These are phyloP conservation scores for Panzeria rudis DNA, from an alignment of 2,888 invertebrate species.

Conservation along the genomic window DNA sequence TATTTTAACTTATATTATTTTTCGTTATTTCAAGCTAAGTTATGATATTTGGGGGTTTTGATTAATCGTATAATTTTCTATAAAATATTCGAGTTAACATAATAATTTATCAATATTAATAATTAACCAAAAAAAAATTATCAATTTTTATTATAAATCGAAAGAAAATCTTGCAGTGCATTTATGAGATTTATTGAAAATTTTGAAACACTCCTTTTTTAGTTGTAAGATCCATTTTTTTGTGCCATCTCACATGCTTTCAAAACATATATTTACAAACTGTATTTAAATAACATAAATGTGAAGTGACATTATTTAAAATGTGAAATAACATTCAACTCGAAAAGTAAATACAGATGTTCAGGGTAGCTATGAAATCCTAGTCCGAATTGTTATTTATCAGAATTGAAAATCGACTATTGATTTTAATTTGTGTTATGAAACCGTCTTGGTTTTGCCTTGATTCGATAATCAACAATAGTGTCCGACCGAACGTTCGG, in stretches of 20 bases:
- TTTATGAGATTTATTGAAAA: background rate
- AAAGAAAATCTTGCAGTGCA: background rate
- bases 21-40: constrained; percentile 27
- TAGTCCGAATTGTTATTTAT: too few species aligned
- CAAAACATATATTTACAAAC: constrained; percentile 5
- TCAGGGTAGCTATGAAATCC: too few species aligned
- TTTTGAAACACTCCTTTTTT: constrained; percentile 12
- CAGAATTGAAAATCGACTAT: too few species aligned
- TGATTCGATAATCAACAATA: too few species aligned
- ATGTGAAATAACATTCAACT: too few species aligned
- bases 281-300: background rate
- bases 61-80: constrained; percentile 9
- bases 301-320: too few species aligned
- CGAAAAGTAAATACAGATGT: too few species aligned
- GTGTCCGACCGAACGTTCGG: too few species aligned
- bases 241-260: constrained; percentile 40
- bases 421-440: too few species aligned
- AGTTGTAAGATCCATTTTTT: too few species aligned
- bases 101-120: background rate
- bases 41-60: constrained; percentile 14
- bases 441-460: too few species aligned
- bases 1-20: constrained; percentile 10
- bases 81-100: background rate
- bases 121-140: too few species aligned
- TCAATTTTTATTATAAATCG: background rate